phyloP scores from a whole-genome alignment of 2,797 vertebrate genomes.

The Silurus aristotelis region DNA sequence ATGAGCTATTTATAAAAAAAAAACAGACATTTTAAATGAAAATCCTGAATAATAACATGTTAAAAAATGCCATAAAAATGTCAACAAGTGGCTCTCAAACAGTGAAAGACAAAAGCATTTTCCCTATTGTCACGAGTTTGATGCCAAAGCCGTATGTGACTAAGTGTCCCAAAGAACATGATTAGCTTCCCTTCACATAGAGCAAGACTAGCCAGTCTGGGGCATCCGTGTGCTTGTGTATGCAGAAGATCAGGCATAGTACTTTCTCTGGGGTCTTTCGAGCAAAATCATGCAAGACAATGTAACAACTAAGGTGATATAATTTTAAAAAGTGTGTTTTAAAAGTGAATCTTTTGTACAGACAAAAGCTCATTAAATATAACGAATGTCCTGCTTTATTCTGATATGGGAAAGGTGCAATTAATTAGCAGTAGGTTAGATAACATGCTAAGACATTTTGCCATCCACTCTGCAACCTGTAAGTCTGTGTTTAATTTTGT shows the following conservation, averaged over 20 bases:
- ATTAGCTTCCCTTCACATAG: neutral
- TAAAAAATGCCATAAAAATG: neutral
- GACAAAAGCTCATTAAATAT: constrained; percentile 12
- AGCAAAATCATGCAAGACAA: neutral
- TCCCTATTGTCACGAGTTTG: neutral
- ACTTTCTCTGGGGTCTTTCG: neutral
- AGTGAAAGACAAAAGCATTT: neutral
- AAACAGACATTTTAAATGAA: neutral
- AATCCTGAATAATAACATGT: neutral
- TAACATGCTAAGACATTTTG: neutral
- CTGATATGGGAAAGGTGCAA: neutral
- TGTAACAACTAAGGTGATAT: neutral
- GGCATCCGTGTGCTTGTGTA: neutral
- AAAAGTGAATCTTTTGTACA: neutral
- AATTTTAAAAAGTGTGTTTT: neutral
- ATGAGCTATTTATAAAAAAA: neutral
- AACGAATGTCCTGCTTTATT: constrained; percentile 2
- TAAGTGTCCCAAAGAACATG: neutral
- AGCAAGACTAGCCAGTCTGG: neutral
- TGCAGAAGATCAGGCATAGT: neutral
- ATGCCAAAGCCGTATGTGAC: neutral
- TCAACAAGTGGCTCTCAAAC: neutral
- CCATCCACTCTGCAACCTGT: neutral
- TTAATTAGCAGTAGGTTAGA: constrained; percentile 2
- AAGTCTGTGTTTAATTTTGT: constrained; percentile 1